phyloP scores from a whole-genome alignment of 2,888 invertebrate genomes.

The Caenorhabditis zanzibari region DNA sequence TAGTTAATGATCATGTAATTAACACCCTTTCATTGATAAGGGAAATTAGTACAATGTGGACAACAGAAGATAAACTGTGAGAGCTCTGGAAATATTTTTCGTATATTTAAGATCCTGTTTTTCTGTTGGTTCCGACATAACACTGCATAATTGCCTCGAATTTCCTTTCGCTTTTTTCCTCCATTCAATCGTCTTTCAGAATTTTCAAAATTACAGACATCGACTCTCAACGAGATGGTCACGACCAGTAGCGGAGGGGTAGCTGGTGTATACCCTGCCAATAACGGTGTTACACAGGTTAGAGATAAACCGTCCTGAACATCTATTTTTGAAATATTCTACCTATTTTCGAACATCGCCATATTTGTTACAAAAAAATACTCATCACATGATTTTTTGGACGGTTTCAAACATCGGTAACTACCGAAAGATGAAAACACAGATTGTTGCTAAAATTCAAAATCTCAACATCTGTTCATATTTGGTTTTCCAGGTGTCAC shows the following conservation, averaged over 20 bases:
- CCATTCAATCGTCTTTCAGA: not conserved
- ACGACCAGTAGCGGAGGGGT: slow-evolving; percentile 55
- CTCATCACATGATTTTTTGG: not conserved
- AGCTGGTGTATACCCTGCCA: slow-evolving; percentile 25
- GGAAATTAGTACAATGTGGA: not conserved
- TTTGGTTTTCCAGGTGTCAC: slow-evolving; percentile 62
- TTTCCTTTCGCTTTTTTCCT: not conserved
- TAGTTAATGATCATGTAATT: slow-evolving; percentile 7
- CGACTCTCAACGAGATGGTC: slow-evolving; percentile 56
- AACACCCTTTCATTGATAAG: slow-evolving; percentile 27
- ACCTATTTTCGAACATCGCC: slow-evolving; percentile 9
- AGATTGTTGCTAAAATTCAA: not conserved
- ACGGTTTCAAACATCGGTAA: too few species aligned
- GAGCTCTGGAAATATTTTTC: too few species aligned
- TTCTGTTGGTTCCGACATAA: not conserved
- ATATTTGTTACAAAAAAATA: too few species aligned
- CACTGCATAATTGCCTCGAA: not conserved
- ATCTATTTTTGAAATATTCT: slow-evolving; percentile 9
- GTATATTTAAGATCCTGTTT: too few species aligned
- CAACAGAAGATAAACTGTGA: not conserved
- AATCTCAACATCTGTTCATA: not conserved
- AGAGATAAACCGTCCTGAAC: not conserved
- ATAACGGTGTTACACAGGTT: slow-evolving; percentile 46
- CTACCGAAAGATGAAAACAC: too few species aligned
- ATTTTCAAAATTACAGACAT: slow-evolving; percentile 34